Conservation (phyloP, 1,140 invertebrate species). For the Papilio helenus region DNA sequence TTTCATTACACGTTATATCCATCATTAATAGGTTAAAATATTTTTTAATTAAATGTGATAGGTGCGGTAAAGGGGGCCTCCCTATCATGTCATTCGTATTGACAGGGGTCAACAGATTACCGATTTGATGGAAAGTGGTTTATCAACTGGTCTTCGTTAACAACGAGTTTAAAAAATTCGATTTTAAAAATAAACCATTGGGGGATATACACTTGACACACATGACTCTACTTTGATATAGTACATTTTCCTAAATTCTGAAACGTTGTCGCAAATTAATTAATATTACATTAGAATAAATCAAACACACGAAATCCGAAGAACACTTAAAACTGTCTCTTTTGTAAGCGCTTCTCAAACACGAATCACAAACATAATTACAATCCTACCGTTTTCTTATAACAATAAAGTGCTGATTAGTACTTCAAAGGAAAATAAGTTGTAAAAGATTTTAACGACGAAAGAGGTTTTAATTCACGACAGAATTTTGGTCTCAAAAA, state of each 20-base stretch:
- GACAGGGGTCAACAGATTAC: constrained; percentile 24
- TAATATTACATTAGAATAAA: neutral
- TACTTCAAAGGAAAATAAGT: neutral
- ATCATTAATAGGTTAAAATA: neutral
- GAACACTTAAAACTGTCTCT: constrained; percentile 9
- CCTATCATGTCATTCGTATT: constrained; percentile 21
- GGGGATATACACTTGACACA: too few relatives aligned
- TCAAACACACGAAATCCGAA: neutral
- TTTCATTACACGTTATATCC: neutral
- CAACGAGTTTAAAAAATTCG: neutral
- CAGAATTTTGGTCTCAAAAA: neutral
- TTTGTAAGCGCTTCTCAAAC: neutral
- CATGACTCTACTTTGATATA: too few relatives aligned
- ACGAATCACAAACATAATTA: constrained; percentile 1
- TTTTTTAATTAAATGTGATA: constrained; percentile 12
- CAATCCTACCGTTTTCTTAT: constrained; percentile 15
- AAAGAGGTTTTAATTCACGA: constrained; percentile 12
- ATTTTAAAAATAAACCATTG: neutral
- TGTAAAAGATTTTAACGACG: constrained; percentile 7
- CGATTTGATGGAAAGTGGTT: constrained; percentile 9
- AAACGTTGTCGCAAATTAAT: neutral
- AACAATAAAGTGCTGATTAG: neutral
- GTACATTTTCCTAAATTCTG: neutral
- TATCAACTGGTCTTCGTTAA: neutral
- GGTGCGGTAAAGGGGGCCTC: neutral